A percentile compares a stretch with the other conserved stretches of the same genome.
These are phyloP conservation scores for Silurus meridionalis DNA, from an alignment of 2,113 vertebrate species.

Conservation along the genomic window DNA sequence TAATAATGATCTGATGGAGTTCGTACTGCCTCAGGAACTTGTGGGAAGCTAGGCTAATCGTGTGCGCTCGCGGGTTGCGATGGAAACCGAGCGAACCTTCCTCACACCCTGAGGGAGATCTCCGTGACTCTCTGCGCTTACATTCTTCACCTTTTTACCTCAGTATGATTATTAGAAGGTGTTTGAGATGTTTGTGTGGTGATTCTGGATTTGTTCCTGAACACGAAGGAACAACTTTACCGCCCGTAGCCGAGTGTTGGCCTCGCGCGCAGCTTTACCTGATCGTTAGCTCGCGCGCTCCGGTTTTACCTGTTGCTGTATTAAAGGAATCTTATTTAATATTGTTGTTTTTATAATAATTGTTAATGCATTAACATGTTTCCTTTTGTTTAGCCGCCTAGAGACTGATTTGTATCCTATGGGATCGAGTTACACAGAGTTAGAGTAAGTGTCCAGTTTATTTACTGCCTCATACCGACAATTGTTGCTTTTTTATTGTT, in stretches of 20 bases:
- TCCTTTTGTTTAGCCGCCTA: slow-evolving; percentile 60
- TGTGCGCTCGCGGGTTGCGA: slow-evolving; percentile 50
- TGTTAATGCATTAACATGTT: slow-evolving; percentile 30
- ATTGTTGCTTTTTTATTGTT: no score
- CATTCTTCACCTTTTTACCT: neutral
- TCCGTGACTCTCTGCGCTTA: no score
- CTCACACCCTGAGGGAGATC: neutral
- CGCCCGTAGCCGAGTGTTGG: neutral
- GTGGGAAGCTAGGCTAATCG: neutral
- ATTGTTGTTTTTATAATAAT: neutral
- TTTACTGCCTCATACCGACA: neutral
- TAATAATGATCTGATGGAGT: neutral
- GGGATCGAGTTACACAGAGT: slow-evolving; percentile 63
- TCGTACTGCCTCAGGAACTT: neutral
- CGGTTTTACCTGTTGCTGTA: neutral
- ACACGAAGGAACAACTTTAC: neutral
- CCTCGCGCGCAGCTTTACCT: neutral
- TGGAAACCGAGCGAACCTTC: slow-evolving; percentile 47
- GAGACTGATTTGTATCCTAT: slow-evolving; percentile 67
- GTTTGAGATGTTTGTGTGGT: neutral
- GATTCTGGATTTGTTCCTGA: neutral
- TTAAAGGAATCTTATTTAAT: neutral
- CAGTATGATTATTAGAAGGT: neutral
- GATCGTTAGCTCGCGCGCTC: neutral
- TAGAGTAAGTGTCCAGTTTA: slow-evolving; percentile 57